A percentile compares a stretch with the other conserved stretches of the same genome.
Evolutionary conservation across 37 sponge, comb jelly and placozoan species (phyloP).

Genomic region (Theonella swinhoei): DNA sequence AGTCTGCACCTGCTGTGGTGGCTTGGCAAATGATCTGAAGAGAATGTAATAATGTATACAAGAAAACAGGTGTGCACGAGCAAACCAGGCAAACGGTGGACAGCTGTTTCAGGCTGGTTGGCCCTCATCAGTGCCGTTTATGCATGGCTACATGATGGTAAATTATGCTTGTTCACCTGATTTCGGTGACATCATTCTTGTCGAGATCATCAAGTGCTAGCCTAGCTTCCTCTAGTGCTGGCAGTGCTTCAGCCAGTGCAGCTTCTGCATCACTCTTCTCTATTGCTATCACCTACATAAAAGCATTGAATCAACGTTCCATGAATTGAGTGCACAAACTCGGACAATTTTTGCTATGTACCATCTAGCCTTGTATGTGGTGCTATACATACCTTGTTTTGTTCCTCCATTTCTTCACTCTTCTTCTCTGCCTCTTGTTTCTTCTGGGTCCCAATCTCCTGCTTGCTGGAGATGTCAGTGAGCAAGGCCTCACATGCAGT

Average conservation of each 20-base stretch:
- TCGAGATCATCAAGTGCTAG: slow-evolving; percentile 93
- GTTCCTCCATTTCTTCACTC: slow-evolving; percentile 96
- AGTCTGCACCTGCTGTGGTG: slow-evolving; percentile 93
- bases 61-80: too few relatives aligned
- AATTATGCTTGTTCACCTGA: too few relatives aligned
- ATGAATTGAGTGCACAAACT: too few relatives aligned
- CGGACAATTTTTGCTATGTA: too few relatives aligned
- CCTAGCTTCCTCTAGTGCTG: slow-evolving; percentile 97
- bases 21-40: slow-evolving; percentile 94
- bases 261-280: slow-evolving; percentile 95
- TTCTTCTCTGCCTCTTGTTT: slow-evolving; percentile 91
- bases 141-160: too few relatives aligned
- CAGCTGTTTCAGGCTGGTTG: too few relatives aligned
- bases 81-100: too few relatives aligned
- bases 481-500: slow-evolving; percentile 91
- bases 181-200: slow-evolving; percentile 95
- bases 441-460: slow-evolving; percentile 87
- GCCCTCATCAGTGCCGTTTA: too few relatives aligned
- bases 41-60: not conserved
- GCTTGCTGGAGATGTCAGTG: slow-evolving; percentile 83
- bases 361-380: too few relatives aligned
- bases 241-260: slow-evolving; percentile 90
- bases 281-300: slow-evolving; percentile 64
- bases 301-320: too few relatives aligned
- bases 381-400: slow-evolving; percentile 80